A percentile compares a stretch with the other conserved stretches of the same genome.
phyloP scores from a whole-genome alignment of 2,113 vertebrate species.

The Erythrolamprus reginae region DNA sequence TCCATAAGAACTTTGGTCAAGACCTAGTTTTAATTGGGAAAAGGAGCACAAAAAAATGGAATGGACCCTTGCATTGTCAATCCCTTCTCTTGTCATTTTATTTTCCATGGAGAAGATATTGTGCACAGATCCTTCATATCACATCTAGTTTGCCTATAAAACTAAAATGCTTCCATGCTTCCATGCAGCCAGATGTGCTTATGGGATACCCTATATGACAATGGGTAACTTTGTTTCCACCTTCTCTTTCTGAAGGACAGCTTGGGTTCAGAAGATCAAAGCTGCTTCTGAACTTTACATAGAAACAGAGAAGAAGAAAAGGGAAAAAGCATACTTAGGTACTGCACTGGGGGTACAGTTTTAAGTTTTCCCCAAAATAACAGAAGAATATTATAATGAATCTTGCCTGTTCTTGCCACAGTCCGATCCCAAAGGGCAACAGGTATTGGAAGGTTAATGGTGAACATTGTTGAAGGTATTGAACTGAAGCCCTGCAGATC shows the following conservation, averaged over 20 bases:
- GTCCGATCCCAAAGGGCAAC: slow-evolving; percentile 96
- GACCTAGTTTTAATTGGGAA: background rate
- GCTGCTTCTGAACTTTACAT: slow-evolving; percentile 98
- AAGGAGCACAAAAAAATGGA: background rate
- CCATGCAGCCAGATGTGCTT: background rate
- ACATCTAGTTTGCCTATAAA: background rate
- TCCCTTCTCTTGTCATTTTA: background rate
- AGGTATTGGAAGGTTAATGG: slow-evolving; percentile 95
- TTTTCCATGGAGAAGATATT: background rate
- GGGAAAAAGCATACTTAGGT: slow-evolving; percentile 97
- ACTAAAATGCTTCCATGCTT: background rate
- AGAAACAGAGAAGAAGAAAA: slow-evolving; percentile 98
- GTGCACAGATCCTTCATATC: background rate
- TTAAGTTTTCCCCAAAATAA: background rate
- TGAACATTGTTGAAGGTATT: slow-evolving; percentile 97
- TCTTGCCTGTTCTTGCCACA: slow-evolving; percentile 42
- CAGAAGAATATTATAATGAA: rapidly evolving
- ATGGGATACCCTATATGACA: background rate
- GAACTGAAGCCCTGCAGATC: slow-evolving; percentile 95
- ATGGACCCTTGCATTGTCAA: background rate
- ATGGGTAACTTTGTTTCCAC: slow-evolving; percentile 19
- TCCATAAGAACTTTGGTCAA: background rate
- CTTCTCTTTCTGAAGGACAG: slow-evolving; percentile 77
- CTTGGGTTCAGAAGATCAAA: slow-evolving; percentile 99
- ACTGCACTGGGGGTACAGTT: slow-evolving; percentile 5